A percentile compares a stretch with the other conserved stretches of the same genome.
These are phyloP conservation scores for Papilio protenor DNA, from an alignment of 2,888 invertebrate species.

Conservation along the genomic window DNA sequence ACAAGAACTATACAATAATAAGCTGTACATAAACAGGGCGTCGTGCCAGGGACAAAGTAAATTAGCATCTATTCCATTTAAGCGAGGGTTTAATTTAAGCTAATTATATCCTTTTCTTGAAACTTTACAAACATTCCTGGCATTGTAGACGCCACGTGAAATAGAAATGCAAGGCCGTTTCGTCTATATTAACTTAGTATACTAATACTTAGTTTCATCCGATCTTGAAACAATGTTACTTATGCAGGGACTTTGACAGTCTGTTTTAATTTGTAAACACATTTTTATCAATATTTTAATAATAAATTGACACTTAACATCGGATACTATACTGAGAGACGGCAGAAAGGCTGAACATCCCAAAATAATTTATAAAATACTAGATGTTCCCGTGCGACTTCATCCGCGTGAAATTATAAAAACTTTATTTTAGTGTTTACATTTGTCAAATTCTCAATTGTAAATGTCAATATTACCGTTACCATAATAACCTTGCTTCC, in stretches of 20 bases:
- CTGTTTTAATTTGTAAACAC: background rate
- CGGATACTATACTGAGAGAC: too few relatives aligned
- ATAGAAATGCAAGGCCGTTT: slow-evolving; percentile 28
- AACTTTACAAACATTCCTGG: slow-evolving; percentile 34
- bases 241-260: background rate
- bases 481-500: too few relatives aligned
- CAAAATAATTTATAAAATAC: too few relatives aligned
- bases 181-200: slow-evolving; percentile 5
- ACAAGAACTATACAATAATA: slow-evolving; percentile 22
- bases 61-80: slow-evolving; percentile 20
- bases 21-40: slow-evolving; percentile 1
- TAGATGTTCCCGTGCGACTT: too few relatives aligned
- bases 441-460: too few relatives aligned
- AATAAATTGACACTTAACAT: too few relatives aligned
- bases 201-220: slow-evolving; percentile 1
- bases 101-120: slow-evolving; percentile 9
- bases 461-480: too few relatives aligned
- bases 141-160: slow-evolving; percentile 17
- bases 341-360: too few relatives aligned
- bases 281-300: background rate
- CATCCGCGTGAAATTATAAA: too few relatives aligned
- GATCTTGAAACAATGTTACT: background rate
- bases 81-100: slow-evolving; percentile 14
- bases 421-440: too few relatives aligned
- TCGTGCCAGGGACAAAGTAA: slow-evolving; percentile 9